Evolutionary conservation across 2,888 invertebrate species (phyloP).

Genomic region (Tricholauxania praeusta): DNA sequence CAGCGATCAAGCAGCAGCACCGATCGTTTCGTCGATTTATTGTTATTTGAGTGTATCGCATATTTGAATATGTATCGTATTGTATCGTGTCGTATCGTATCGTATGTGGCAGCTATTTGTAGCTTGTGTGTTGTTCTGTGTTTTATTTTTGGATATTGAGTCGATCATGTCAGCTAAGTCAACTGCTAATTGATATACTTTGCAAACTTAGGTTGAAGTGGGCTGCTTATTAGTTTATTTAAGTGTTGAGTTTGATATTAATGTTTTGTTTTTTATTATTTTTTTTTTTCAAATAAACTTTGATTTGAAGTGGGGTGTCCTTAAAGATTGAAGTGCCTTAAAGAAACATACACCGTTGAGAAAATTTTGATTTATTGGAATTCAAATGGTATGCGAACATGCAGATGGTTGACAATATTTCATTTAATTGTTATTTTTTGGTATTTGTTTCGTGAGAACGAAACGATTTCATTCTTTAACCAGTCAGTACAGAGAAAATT

Average conservation of each 20-base stretch:
- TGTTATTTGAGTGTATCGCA: neutral
- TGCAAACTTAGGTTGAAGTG: neutral
- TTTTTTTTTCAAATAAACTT: neutral
- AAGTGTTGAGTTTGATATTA: slow-evolving; percentile 15
- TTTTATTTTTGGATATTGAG: slow-evolving; percentile 5
- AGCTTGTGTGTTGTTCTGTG: neutral
- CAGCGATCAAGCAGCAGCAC: neutral
- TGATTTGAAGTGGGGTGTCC: too few species aligned
- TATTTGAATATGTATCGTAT: slow-evolving; percentile 19
- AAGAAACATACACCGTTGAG: too few species aligned
- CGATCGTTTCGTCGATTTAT: slow-evolving; percentile 18
- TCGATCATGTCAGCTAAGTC: slow-evolving; percentile 36
- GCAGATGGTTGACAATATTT: too few species aligned
- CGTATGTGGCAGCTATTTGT: neutral
- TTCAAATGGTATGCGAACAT: too few species aligned
- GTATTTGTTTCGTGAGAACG: too few species aligned
- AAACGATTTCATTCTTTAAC: too few species aligned
- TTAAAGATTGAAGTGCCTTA: too few species aligned
- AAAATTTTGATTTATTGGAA: too few species aligned
- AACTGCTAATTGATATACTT: slow-evolving; percentile 40
- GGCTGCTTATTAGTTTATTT: neutral
- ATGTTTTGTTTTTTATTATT: neutral
- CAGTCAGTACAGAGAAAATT: too few species aligned
- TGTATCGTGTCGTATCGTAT: neutral
- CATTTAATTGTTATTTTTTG: too few species aligned